Conservation (phyloP, 2,797 vertebrate species). For the Epinephelus coioides region DNA sequence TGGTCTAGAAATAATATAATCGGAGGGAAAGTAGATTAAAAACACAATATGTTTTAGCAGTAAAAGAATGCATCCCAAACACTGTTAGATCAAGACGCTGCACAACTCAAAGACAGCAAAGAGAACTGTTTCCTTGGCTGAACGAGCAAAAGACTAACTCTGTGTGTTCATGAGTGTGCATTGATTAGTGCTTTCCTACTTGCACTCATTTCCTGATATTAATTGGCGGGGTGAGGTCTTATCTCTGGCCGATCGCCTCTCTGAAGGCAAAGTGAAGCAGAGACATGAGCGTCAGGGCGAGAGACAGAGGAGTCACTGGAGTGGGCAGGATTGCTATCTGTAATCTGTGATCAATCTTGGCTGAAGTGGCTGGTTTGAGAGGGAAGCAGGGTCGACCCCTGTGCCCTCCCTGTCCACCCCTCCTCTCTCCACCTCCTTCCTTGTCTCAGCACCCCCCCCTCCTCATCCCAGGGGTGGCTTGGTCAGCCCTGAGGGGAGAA, state of each 20-base stretch:
- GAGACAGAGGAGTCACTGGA: constrained; percentile 61
- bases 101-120: constrained; percentile 1
- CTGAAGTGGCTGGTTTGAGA: constrained; percentile 83
- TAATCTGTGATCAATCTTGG: constrained; percentile 89
- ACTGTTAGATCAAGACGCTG: neutral
- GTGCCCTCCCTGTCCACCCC: constrained; percentile 49
- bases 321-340: constrained; percentile 75
- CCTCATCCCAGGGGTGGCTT: constrained; percentile 75
- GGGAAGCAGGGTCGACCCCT: constrained; percentile 85
- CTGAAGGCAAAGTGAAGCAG: constrained; percentile 52
- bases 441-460: constrained; percentile 58
- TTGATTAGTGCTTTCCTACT: constrained; percentile 70
- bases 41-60: neutral
- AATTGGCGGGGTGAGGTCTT: constrained; percentile 75
- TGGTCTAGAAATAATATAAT: neutral
- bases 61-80: neutral
- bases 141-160: constrained; percentile 39
- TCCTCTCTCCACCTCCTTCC: constrained; percentile 61
- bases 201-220: constrained; percentile 78
- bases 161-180: constrained; percentile 71
- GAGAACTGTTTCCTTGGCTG: constrained; percentile 19
- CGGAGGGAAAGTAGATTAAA: no score
- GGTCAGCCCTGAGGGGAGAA: constrained; percentile 81
- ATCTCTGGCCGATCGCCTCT: constrained; percentile 69
- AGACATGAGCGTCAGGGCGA: constrained; percentile 42